phyloP scores from a whole-genome alignment of 2,797 vertebrate genomes.

The Calcarius lapponicus region DNA sequence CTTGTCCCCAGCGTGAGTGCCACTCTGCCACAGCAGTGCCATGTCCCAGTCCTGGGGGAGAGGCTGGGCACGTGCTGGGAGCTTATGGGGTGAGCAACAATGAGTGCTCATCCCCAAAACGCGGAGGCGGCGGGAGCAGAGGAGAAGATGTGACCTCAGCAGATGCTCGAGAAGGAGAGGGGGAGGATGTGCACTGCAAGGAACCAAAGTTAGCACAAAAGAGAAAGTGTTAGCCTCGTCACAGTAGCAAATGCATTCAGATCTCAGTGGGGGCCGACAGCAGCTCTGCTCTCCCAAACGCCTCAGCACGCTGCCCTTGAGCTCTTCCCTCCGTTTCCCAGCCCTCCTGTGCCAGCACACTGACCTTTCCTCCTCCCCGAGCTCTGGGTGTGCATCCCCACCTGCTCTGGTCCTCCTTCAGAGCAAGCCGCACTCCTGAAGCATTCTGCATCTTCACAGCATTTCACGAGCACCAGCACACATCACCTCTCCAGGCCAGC shows the following conservation, averaged over 20 bases:
- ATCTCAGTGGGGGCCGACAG: neutral
- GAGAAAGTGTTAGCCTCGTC: neutral
- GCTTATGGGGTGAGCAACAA: rapidly evolving
- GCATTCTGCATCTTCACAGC: neutral
- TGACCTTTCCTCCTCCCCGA: neutral
- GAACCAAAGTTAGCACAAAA: neutral
- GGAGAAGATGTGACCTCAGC: neutral
- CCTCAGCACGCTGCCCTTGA: neutral
- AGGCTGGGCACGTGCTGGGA: rapidly evolving
- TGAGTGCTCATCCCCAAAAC: rapidly evolving
- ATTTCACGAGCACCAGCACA: neutral
- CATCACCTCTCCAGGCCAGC: neutral
- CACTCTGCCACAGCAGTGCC: neutral
- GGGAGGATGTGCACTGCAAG: neutral
- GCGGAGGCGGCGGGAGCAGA: neutral
- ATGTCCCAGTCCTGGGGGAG: neutral
- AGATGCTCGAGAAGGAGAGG: neutral
- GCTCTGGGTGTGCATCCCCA: neutral
- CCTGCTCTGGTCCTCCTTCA: neutral
- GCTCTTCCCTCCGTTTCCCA: neutral
- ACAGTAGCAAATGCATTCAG: neutral
- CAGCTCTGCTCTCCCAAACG: neutral
- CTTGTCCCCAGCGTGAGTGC: neutral
- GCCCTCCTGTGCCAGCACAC: neutral
- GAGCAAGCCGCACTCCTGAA: neutral